These are phyloP conservation scores for Platypus cylindrus DNA, from an alignment of 2,888 invertebrate species.

Conservation along the genomic window DNA sequence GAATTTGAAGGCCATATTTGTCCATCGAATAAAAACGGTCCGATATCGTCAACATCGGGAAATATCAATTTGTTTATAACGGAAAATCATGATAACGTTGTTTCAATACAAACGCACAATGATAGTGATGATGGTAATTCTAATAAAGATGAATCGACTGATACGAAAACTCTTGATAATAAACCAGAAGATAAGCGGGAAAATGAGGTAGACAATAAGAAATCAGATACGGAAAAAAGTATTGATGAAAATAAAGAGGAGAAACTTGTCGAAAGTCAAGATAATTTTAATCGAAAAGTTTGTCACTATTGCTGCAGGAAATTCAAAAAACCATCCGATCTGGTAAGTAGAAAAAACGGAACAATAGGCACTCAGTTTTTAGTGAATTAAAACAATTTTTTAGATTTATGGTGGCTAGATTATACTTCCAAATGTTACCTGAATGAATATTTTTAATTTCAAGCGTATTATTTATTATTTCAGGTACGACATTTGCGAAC, in stretches of 20 bases:
- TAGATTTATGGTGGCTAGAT: too few species aligned
- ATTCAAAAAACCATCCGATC: constrained; percentile 56
- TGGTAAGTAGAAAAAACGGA: constrained; percentile 26
- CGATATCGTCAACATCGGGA: not conserved
- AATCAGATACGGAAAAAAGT: constrained; percentile 3
- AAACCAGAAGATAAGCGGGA: constrained; percentile 7
- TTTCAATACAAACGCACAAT: too few species aligned
- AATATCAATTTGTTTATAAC: too few species aligned
- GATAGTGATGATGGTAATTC: too few species aligned
- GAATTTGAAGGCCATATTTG: constrained; percentile 16
- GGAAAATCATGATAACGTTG: not conserved
- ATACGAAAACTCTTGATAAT: not conserved
- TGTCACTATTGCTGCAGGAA: constrained; percentile 48
- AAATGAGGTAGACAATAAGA: constrained; percentile 5
- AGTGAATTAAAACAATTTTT: constrained; percentile 5
- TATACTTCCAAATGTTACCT: too few species aligned
- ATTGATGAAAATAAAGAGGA: too few species aligned
- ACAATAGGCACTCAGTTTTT: not conserved
- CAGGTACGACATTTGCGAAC: constrained; percentile 48
- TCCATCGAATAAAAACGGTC: not conserved
- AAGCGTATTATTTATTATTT: too few species aligned
- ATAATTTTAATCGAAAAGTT: too few species aligned
- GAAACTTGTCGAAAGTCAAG: too few species aligned
- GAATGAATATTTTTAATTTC: too few species aligned
- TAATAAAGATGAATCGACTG: not conserved